Percentiles rank a stretch among this genome's conserved stretches.
Evolutionary conservation across 2,797 vertebrate species (phyloP).

Genomic region (Acomys russatus): DNA sequence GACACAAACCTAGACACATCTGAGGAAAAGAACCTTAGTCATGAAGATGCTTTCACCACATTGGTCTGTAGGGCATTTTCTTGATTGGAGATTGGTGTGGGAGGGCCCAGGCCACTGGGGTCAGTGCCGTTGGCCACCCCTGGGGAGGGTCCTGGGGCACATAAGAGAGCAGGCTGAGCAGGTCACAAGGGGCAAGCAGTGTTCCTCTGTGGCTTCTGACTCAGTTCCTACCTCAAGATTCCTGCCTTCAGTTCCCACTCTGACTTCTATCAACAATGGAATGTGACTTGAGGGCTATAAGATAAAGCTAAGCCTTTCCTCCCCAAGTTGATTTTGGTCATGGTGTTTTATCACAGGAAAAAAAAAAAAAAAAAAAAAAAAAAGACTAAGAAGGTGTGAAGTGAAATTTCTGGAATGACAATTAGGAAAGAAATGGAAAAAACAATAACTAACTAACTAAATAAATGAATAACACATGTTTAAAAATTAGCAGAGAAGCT

Average conservation of each 20-base stretch:
- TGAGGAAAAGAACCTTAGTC: too few species aligned
- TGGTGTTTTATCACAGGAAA: neutral
- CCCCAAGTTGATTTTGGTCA: neutral
- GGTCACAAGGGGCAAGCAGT: too few species aligned
- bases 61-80: too few species aligned
- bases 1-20: too few species aligned
- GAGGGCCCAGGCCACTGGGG: neutral
- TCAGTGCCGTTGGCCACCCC: neutral
- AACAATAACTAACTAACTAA: neutral
- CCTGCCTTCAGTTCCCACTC: neutral
- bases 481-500: neutral
- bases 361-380: neutral
- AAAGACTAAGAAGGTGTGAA: neutral
- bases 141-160: neutral
- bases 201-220: neutral
- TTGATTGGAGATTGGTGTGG: too few species aligned
- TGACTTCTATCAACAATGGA: neutral
- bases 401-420: neutral
- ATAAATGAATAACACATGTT: neutral
- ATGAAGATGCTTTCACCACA: too few species aligned
- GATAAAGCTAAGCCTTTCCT: neutral
- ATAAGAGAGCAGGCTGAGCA: neutral
- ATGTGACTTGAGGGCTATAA: neutral
- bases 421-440: conserved; percentile 9
- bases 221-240: neutral